phyloP scores from a whole-genome alignment of 2,888 invertebrate species.

The Rotaria macrura region DNA sequence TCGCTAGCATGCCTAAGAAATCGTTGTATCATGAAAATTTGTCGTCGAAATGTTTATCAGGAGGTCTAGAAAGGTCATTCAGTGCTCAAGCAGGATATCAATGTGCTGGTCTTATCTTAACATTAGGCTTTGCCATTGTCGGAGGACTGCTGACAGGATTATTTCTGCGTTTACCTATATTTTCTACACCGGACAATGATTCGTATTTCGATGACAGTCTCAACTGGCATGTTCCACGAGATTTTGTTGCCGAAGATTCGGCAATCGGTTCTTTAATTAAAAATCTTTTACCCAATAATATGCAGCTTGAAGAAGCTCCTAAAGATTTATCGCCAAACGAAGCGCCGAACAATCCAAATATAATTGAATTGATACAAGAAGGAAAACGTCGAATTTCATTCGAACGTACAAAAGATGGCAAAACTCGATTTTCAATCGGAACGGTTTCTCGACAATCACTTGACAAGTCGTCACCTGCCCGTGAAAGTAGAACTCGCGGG shows the following conservation, averaged over 20 bases:
- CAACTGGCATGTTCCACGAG: not conserved
- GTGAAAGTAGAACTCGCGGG: too few relatives aligned
- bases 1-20: not conserved
- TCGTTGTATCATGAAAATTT: not conserved
- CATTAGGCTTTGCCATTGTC: conserved; percentile 27
- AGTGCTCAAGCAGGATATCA: conserved; percentile 26
- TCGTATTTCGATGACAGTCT: conserved; percentile 1
- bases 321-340: not conserved
- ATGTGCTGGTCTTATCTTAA: conserved; percentile 18
- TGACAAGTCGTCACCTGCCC: too few relatives aligned
- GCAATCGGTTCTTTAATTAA: not conserved
- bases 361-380: not conserved
- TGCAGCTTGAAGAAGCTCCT: not conserved
- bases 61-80: not conserved
- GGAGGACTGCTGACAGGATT: conserved; percentile 22
- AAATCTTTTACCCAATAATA: not conserved
- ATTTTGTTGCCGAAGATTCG: conserved; percentile 18
- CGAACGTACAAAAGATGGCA: too few relatives aligned
- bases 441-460: too few relatives aligned
- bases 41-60: not conserved
- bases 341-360: not conserved
- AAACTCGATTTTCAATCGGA: too few relatives aligned
- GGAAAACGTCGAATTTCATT: not conserved
- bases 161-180: conserved; percentile 26
- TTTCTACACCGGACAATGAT: not conserved